These are phyloP conservation scores for Eudasyphora cyanicolor DNA, from an alignment of 2,888 invertebrate species.

Conservation along the genomic window DNA sequence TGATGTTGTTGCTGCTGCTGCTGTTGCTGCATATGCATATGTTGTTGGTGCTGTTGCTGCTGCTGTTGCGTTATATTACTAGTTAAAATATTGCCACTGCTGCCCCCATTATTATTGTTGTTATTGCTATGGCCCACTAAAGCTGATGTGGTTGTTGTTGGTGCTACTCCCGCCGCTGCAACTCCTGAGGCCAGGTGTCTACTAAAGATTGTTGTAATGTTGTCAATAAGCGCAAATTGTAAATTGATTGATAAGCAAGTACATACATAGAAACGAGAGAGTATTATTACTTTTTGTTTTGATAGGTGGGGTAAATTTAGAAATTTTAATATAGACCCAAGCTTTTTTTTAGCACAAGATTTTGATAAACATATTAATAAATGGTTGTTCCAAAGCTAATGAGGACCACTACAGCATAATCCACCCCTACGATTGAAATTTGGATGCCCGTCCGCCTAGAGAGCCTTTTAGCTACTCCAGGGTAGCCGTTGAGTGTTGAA, in stretches of 20 bases:
- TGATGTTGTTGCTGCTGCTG: constrained; percentile 58
- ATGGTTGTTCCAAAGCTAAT: too few species aligned
- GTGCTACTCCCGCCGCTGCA: constrained; percentile 41
- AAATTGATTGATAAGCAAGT: background rate
- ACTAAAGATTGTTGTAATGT: constrained; percentile 54
- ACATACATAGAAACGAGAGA: constrained; percentile 61
- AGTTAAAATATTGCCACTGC: constrained; percentile 45
- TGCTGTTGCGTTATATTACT: constrained; percentile 44
- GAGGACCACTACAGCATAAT: too few species aligned
- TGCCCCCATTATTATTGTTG: constrained; percentile 38
- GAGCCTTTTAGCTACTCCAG: too few species aligned
- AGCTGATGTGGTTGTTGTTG: constrained; percentile 48
- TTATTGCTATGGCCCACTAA: constrained; percentile 23
- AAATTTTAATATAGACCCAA: too few species aligned
- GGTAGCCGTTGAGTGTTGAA: too few species aligned
- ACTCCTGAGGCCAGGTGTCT: constrained; percentile 54
- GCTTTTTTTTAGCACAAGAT: too few species aligned
- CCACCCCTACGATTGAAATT: too few species aligned
- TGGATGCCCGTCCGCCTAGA: too few species aligned
- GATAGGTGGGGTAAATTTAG: too few species aligned
- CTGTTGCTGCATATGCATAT: constrained; percentile 13
- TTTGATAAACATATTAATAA: too few species aligned
- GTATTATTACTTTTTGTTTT: constrained; percentile 47
- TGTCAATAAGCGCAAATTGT: constrained; percentile 33
- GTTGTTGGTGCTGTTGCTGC: constrained; percentile 44